Conservation (phyloP, 2,113 vertebrate species). For the Passer montanus region DNA sequence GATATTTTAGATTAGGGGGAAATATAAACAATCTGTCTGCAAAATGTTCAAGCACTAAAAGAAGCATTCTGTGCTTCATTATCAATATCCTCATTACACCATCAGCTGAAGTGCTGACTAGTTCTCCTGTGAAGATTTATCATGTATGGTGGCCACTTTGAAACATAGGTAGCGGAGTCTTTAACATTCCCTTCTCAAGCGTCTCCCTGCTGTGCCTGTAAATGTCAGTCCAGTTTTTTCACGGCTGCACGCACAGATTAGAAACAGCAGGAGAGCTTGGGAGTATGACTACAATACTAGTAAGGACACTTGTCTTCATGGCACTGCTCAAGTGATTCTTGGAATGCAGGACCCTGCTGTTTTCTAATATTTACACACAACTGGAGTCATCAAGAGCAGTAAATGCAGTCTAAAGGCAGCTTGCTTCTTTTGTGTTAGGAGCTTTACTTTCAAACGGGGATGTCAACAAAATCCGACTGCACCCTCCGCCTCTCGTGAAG, state of each 20-base stretch:
- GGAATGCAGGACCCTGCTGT: conserved; percentile 92
- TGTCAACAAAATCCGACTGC: conserved; percentile 44
- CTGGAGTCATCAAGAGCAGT: conserved; percentile 87
- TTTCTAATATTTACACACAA: conserved; percentile 99
- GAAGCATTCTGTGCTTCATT: conserved; percentile 63
- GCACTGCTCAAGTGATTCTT: conserved; percentile 89
- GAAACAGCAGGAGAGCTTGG: conserved; percentile 92
- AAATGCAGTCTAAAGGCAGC: conserved; percentile 79
- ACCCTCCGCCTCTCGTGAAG: neutral
- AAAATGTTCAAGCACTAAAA: conserved; percentile 23
- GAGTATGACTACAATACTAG: conserved; percentile 91
- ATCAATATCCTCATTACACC: conserved; percentile 71
- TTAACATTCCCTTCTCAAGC: conserved; percentile 93
- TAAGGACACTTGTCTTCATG: conserved; percentile 91
- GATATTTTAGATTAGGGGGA: conserved; percentile 31
- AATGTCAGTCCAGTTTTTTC: conserved; percentile 99
- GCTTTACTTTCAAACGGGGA: conserved; percentile 71
- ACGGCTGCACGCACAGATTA: conserved; percentile 96
- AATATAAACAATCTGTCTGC: conserved; percentile 38
- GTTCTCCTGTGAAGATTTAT: conserved; percentile 80
- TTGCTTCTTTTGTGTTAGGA: conserved; percentile 74
- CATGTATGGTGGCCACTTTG: conserved; percentile 87
- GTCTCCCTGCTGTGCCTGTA: conserved; percentile 94
- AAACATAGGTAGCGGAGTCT: conserved; percentile 89
- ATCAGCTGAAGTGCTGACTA: conserved; percentile 62